Evolutionary conservation across 2,888 invertebrate species (phyloP).

Genomic region (Idaea straminata): DNA sequence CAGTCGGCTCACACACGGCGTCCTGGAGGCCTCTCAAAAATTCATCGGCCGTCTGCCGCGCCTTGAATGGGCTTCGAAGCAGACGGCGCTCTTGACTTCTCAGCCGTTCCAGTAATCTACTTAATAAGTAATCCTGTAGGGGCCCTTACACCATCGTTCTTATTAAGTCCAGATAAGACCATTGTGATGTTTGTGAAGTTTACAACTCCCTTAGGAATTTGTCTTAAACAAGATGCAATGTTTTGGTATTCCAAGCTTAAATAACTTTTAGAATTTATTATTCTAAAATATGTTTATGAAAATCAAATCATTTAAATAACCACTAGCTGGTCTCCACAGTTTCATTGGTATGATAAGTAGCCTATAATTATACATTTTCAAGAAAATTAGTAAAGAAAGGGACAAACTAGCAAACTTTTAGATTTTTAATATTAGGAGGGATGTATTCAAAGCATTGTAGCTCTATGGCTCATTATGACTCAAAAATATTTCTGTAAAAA

Average conservation of each 20-base stretch:
- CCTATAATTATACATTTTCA: too few relatives aligned
- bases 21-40: conserved; percentile 75
- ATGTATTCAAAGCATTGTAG: too few relatives aligned
- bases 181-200: conserved; percentile 25
- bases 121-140: conserved; percentile 68
- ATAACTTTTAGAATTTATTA: neutral
- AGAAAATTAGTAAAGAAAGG: too few relatives aligned
- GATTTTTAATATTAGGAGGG: too few relatives aligned
- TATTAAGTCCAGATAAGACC: conserved; percentile 41
- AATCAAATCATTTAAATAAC: too few relatives aligned
- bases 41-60: conserved; percentile 76
- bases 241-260: neutral
- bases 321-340: too few relatives aligned
- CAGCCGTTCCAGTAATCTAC: conserved; percentile 57
- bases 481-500: too few relatives aligned
- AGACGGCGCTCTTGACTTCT: conserved; percentile 48
- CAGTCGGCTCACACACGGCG: conserved; percentile 60
- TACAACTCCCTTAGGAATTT: neutral
- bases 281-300: neutral
- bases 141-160: conserved; percentile 30
- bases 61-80: conserved; percentile 60
- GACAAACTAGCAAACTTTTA: too few relatives aligned
- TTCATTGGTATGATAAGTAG: too few relatives aligned
- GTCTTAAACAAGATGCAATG: conserved; percentile 1
- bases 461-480: too few relatives aligned